phyloP scores from a whole-genome alignment of 1,140 invertebrate genomes.

The Drosophila kepulauana region DNA sequence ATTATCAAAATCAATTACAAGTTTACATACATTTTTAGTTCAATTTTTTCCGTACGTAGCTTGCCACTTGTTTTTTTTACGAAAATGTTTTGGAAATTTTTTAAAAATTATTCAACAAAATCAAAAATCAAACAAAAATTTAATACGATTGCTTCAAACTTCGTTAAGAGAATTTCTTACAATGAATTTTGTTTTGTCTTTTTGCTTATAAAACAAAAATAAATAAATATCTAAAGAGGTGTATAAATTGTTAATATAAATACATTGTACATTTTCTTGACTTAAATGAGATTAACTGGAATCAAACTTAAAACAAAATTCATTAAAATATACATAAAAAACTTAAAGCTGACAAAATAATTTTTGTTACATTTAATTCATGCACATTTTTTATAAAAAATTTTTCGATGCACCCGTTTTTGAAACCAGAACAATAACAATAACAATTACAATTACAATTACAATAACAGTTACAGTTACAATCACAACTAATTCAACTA shows the following conservation, averaged over 20 bases:
- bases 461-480: constrained; percentile 53
- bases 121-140: constrained; percentile 21
- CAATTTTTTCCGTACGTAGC: constrained; percentile 61
- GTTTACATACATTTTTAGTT: constrained; percentile 59
- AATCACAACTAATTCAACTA: constrained; percentile 61
- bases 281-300: constrained; percentile 40
- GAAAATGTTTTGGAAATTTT: constrained; percentile 65
- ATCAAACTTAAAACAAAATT: constrained; percentile 66
- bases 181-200: constrained; percentile 77
- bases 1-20: constrained; percentile 40
- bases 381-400: constrained; percentile 79
- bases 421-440: constrained; percentile 68
- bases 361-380: constrained; percentile 80
- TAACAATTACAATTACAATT: constrained; percentile 47
- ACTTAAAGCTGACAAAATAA: constrained; percentile 53
- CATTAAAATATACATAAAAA: constrained; percentile 57
- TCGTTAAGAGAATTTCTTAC: constrained; percentile 36
- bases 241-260: constrained; percentile 59
- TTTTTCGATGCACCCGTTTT: constrained; percentile 78
- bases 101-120: constrained; percentile 57
- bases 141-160: constrained; percentile 40
- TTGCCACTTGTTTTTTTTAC: constrained; percentile 62
- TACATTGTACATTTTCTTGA: constrained; percentile 42
- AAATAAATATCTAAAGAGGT: constrained; percentile 35
- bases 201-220: constrained; percentile 44